These are phyloP conservation scores for Aselliscus stoliczkanus DNA, from an alignment of 2,797 vertebrate species.

Conservation along the genomic window DNA sequence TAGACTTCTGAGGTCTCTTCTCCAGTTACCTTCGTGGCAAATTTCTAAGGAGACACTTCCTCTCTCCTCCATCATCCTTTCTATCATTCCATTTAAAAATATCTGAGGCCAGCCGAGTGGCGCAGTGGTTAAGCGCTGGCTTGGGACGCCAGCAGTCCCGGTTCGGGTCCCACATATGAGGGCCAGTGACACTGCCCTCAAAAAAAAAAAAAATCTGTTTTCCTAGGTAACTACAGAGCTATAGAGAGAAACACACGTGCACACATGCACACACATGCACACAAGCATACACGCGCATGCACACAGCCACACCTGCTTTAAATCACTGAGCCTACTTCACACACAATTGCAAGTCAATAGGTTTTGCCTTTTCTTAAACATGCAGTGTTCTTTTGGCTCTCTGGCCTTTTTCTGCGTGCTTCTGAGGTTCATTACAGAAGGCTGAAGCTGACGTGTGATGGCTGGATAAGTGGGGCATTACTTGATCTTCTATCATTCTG, in stretches of 20 bases:
- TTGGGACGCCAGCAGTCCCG: no score
- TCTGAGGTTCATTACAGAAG: background rate
- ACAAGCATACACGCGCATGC: background rate
- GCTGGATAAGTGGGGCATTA: conserved; percentile 33
- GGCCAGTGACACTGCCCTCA: no score
- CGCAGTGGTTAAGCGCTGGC: no score
- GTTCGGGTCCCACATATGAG: no score
- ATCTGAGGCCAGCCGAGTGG: no score
- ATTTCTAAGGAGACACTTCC: background rate
- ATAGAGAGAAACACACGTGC: background rate
- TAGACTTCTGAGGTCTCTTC: background rate
- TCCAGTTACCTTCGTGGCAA: background rate
- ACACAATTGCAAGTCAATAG: background rate
- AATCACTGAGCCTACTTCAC: background rate
- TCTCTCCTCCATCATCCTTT: background rate
- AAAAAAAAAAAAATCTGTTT: background rate
- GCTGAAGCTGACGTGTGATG: background rate
- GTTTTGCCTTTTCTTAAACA: background rate
- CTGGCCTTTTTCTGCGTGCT: background rate
- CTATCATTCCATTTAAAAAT: background rate
- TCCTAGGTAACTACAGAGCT: background rate
- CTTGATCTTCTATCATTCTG: conserved; percentile 39
- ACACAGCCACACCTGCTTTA: background rate
- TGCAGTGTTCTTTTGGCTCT: background rate
- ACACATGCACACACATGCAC: no score